Percentiles rank a stretch among this genome's conserved stretches.
Evolutionary conservation across 1,140 invertebrate species (phyloP).

Genomic region (Ridgeia piscesae): DNA sequence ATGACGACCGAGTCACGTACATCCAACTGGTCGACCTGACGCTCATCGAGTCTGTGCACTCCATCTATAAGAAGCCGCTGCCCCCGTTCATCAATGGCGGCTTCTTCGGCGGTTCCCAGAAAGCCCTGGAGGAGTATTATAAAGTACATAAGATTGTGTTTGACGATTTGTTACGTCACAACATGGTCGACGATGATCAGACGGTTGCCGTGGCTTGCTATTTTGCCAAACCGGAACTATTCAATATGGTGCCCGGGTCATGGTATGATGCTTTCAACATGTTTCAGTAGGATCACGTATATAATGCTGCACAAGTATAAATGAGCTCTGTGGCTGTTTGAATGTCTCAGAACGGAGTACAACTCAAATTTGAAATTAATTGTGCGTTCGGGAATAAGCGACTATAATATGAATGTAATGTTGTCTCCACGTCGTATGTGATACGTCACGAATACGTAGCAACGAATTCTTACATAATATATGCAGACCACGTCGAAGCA

Average conservation of each 20-base stretch:
- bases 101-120: slow-evolving; percentile 30
- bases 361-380: background rate
- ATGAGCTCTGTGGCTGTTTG: background rate
- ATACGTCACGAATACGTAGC: background rate
- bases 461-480: background rate
- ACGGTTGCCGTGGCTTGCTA: slow-evolving; percentile 26
- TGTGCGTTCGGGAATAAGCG: background rate
- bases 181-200: slow-evolving; percentile 31
- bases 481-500: background rate
- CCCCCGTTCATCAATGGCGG: slow-evolving; percentile 28
- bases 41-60: background rate
- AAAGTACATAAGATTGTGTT: slow-evolving; percentile 25
- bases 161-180: slow-evolving; percentile 16
- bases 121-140: slow-evolving; percentile 21
- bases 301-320: background rate
- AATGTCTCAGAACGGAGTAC: background rate
- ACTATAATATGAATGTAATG: background rate
- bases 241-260: slow-evolving; percentile 25
- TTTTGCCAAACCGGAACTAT: slow-evolving; percentile 26
- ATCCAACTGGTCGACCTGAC: slow-evolving; percentile 1
- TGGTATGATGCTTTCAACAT: slow-evolving; percentile 22
- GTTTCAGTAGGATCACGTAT: background rate
- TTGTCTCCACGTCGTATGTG: background rate
- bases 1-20: slow-evolving; percentile 18
- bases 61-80: slow-evolving; percentile 24